Evolutionary conservation across 2,113 vertebrate species (phyloP).

Genomic region (Cheirogaleus medius): DNA sequence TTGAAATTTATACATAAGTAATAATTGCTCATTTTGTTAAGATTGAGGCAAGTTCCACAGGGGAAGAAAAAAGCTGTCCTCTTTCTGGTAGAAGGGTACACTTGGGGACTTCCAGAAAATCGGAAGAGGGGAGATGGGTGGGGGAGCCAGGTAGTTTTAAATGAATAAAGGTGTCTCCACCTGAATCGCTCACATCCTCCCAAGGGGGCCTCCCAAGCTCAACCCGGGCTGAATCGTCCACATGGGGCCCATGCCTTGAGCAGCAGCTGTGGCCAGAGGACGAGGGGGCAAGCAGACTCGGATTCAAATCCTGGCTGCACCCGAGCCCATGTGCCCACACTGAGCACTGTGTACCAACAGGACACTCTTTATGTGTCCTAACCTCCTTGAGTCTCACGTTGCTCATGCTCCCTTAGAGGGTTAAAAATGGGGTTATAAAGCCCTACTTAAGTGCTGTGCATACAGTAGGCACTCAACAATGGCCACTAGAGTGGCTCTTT

Average conservation of each 20-base stretch:
- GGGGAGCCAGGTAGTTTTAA: too few relatives aligned
- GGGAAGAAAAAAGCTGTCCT: not conserved
- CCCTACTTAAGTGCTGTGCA: not conserved
- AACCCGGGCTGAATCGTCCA: not conserved
- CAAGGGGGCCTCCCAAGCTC: not conserved
- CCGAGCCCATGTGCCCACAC: not conserved
- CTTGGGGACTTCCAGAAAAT: not conserved
- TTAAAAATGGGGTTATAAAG: not conserved
- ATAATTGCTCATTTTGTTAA: not conserved
- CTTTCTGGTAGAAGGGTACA: not conserved
- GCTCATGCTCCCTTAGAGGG: not conserved
- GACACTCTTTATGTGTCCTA: not conserved
- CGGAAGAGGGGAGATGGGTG: not conserved
- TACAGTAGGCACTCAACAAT: not conserved
- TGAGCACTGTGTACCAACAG: too few relatives aligned
- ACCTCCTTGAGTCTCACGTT: not conserved
- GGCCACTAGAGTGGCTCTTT: not conserved
- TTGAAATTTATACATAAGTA: not conserved
- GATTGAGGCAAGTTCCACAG: not conserved
- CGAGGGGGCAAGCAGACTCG: not conserved
- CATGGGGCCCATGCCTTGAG: fast-evolving
- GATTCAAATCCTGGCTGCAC: not conserved
- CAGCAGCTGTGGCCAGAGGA: too few relatives aligned
- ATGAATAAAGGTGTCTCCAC: not conserved
- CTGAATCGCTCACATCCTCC: not conserved